Conservation (phyloP, 2,888 invertebrate genomes). For the Lasioglossum oenotherae region DNA sequence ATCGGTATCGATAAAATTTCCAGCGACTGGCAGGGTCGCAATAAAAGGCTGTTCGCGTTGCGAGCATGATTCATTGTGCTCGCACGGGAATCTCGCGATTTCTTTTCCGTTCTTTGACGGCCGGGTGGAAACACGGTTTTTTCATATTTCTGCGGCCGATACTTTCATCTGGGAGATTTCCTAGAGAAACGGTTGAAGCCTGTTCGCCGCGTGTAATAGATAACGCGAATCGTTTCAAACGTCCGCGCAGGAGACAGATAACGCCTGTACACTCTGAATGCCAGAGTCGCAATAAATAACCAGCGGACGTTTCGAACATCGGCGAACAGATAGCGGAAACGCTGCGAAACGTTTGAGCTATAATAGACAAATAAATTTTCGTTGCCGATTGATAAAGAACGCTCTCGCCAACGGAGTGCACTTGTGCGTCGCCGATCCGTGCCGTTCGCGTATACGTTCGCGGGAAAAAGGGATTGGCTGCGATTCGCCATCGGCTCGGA, state of each 20-base stretch:
- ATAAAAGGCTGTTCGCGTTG: not conserved
- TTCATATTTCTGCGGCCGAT: not conserved
- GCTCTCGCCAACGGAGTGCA: not conserved
- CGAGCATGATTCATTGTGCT: not conserved
- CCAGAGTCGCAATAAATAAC: slow-evolving; percentile 38
- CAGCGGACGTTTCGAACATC: slow-evolving; percentile 32
- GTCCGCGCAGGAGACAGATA: slow-evolving; percentile 30
- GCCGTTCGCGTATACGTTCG: not conserved
- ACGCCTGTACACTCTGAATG: slow-evolving; percentile 27
- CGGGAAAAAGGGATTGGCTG: not conserved
- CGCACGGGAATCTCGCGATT: not conserved
- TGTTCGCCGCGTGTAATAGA: slow-evolving; percentile 27
- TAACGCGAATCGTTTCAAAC: slow-evolving; percentile 37
- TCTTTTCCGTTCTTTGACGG: not conserved
- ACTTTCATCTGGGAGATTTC: slow-evolving; percentile 22
- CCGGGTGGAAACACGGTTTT: not conserved
- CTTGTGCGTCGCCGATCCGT: not conserved
- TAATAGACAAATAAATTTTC: slow-evolving; percentile 40
- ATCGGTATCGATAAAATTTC: too few species aligned
- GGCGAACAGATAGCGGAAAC: slow-evolving; percentile 37
- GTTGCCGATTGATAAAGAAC: slow-evolving; percentile 22
- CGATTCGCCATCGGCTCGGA: slow-evolving; percentile 17
- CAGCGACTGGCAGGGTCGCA: too few species aligned
- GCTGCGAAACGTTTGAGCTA: slow-evolving; percentile 22
- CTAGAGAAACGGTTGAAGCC: slow-evolving; percentile 17